A percentile compares a stretch with the other conserved stretches of the same genome.
These are phyloP conservation scores for Drosophila subsilvestris DNA, from an alignment of 2,888 invertebrate genomes.

Conservation along the genomic window DNA sequence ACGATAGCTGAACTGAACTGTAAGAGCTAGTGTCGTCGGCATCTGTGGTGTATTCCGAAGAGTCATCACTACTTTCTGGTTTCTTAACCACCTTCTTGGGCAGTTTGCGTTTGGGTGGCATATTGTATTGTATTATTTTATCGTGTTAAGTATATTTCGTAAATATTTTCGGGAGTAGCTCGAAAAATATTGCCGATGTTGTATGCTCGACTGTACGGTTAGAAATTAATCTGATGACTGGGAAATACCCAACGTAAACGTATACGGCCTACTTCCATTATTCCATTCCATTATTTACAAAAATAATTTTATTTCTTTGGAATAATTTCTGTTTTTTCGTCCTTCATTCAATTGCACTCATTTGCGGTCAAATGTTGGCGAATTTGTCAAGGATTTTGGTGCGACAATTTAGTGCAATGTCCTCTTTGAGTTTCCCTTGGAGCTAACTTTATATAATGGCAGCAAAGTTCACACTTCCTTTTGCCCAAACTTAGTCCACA, in stretches of 20 bases:
- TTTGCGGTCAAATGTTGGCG: conserved; percentile 55
- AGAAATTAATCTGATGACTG: background rate
- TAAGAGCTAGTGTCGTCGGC: too few species aligned
- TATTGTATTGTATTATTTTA: too few species aligned
- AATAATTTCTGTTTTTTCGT: background rate
- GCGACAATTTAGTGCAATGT: conserved; percentile 64
- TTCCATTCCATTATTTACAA: background rate
- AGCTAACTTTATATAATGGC: conserved; percentile 68
- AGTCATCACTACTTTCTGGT: too few species aligned
- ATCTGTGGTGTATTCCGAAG: too few species aligned
- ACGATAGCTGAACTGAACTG: too few species aligned
- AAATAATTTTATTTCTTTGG: background rate
- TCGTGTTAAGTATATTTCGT: background rate
- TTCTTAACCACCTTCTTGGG: too few species aligned
- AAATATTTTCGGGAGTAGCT: too few species aligned
- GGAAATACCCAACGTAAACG: background rate
- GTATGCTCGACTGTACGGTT: background rate
- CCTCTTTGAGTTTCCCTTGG: conserved; percentile 15
- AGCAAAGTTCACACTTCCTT: conserved; percentile 77
- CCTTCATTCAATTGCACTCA: conserved; percentile 56
- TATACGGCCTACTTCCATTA: background rate
- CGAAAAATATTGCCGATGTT: background rate
- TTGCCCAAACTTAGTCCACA: conserved; percentile 66
- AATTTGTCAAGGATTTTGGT: conserved; percentile 69
- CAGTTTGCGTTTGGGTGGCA: too few species aligned